phyloP scores from a whole-genome alignment of 53 echinoderm and acorn worm species.

The Holothuria scabra region DNA sequence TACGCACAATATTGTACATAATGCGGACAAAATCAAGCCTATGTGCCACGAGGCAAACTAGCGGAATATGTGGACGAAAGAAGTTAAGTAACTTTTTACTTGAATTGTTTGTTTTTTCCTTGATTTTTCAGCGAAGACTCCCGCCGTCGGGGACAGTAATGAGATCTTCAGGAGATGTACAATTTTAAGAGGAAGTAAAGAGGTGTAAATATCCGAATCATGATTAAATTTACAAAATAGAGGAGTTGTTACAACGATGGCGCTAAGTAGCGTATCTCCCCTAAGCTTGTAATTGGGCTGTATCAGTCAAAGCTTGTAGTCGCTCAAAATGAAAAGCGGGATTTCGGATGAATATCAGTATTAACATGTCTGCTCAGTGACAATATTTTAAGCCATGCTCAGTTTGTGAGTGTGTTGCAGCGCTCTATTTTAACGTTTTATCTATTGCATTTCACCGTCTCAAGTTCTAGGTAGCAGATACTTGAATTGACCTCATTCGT shows the following conservation, averaged over 20 bases:
- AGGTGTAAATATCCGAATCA: constrained; percentile 43
- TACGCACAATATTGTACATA: constrained; percentile 42
- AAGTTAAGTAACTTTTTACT: constrained; percentile 40
- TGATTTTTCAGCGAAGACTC: constrained; percentile 28
- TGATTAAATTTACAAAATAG: constrained; percentile 44
- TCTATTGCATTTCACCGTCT: no score
- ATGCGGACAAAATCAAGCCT: constrained; percentile 34
- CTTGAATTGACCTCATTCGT: no score
- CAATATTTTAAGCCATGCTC: no score
- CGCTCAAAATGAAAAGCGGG: no score
- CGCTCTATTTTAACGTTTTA: no score
- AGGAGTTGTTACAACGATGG: constrained; percentile 32
- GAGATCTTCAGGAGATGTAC: constrained; percentile 28
- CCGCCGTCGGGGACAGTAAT: constrained; percentile 32
- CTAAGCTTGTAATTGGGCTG: constrained; percentile 36
- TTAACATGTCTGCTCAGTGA: no score
- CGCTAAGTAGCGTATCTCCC: constrained; percentile 12
- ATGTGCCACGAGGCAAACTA: constrained; percentile 21
- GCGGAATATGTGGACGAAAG: constrained; percentile 28
- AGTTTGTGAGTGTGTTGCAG: no score
- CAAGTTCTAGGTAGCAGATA: no score
- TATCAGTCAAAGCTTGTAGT: no score
- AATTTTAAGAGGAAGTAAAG: constrained; percentile 32
- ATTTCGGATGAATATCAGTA: no score
- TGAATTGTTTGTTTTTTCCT: constrained; percentile 27